Conservation (phyloP, 2,113 vertebrate genomes). For the Polyodon spathula region DNA sequence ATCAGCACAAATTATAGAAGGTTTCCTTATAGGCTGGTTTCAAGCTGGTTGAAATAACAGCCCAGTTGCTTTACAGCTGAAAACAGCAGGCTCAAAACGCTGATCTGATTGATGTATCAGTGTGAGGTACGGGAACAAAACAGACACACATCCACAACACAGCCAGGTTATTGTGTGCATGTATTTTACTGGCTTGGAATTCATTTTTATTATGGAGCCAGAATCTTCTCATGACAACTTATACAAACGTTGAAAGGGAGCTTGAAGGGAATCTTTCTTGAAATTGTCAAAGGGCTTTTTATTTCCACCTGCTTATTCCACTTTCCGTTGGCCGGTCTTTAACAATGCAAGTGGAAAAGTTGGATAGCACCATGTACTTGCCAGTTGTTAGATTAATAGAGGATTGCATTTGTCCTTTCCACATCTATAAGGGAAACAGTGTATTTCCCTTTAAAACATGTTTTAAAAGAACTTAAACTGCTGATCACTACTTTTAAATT, state of each 20-base stretch:
- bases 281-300: slow-evolving; percentile 49
- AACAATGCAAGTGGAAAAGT: slow-evolving; percentile 58
- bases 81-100: no score
- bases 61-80: no score
- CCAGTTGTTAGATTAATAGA: slow-evolving; percentile 51
- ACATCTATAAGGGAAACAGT: slow-evolving; percentile 51
- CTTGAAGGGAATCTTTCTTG: slow-evolving; percentile 42
- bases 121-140: no score
- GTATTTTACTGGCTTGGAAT: slow-evolving; percentile 15
- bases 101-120: no score
- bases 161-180: neutral
- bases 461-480: slow-evolving; percentile 29
- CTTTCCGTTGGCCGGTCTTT: slow-evolving; percentile 59
- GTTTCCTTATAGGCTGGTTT: slow-evolving; percentile 1
- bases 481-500: slow-evolving; percentile 36
- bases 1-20: slow-evolving; percentile 20
- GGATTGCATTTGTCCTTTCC: slow-evolving; percentile 56
- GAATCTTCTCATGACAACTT: slow-evolving; percentile 31
- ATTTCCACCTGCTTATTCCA: slow-evolving; percentile 66
- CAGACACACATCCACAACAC: no score
- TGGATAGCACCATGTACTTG: slow-evolving; percentile 39
- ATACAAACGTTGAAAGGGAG: slow-evolving; percentile 42
- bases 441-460: slow-evolving; percentile 30
- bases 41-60: neutral
- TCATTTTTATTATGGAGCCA: slow-evolving; percentile 19